phyloP scores from a whole-genome alignment of 2,797 vertebrate species.

The Tapirus indicus region DNA sequence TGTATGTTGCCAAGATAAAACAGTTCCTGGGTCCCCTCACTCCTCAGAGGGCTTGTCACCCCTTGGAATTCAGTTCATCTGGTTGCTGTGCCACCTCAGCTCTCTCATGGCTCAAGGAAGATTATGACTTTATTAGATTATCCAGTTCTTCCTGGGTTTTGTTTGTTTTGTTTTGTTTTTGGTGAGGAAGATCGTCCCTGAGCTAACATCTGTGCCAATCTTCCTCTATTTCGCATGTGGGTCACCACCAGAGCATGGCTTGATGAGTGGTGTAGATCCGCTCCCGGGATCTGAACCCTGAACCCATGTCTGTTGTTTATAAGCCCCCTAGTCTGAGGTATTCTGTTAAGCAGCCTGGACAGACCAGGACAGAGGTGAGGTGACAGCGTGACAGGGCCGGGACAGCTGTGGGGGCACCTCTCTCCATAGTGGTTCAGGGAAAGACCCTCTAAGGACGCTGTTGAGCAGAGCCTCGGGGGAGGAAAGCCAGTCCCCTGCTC shows the following conservation, averaged over 20 bases:
- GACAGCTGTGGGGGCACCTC: rapidly evolving
- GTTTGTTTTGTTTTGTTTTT: too few species aligned
- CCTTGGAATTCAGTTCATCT: not conserved
- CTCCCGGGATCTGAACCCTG: not conserved
- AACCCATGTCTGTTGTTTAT: not conserved
- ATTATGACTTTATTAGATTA: not conserved
- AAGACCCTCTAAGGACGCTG: not conserved
- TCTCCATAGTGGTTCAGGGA: rapidly evolving
- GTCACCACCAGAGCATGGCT: too few species aligned
- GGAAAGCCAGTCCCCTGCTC: rapidly evolving
- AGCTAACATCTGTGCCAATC: too few species aligned
- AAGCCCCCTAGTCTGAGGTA: too few species aligned
- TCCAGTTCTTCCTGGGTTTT: not conserved
- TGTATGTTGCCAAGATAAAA: not conserved
- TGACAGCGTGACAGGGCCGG: not conserved
- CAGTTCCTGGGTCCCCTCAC: not conserved
- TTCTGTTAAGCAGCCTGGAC: not conserved
- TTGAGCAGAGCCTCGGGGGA: too few species aligned
- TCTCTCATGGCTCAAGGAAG: not conserved
- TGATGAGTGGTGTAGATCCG: too few species aligned
- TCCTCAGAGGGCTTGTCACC: not conserved
- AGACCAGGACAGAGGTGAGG: too few species aligned
- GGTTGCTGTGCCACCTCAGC: not conserved
- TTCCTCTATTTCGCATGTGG: too few species aligned
- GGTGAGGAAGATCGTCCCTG: too few species aligned